phyloP scores from a whole-genome alignment of 2,888 invertebrate genomes.

The Homarus gammarus region DNA sequence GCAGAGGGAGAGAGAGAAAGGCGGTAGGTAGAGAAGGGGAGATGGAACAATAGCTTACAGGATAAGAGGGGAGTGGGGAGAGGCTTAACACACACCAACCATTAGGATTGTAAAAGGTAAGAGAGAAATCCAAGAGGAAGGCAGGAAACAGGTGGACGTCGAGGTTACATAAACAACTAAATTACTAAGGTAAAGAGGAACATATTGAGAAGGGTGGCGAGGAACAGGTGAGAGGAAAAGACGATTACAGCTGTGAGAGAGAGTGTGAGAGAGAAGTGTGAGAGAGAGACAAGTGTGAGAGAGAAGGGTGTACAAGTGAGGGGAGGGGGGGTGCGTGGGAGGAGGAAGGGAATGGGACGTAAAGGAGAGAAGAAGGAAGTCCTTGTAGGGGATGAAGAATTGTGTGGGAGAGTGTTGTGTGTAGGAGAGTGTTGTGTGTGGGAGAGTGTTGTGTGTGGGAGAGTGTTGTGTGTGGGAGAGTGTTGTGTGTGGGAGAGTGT shows the following conservation, averaged over 20 bases:
- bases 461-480: no score
- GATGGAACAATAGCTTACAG: background rate
- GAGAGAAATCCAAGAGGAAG: background rate
- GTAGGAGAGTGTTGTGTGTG: no score
- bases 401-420: no score
- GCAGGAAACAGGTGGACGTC: no score
- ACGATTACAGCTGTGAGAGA: background rate
- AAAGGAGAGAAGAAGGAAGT: no score
- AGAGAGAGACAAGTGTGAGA: background rate
- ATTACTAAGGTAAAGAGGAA: no score
- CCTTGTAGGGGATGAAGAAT: no score
- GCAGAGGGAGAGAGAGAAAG: background rate
- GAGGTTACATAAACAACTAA: no score
- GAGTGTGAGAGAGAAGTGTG: no score
- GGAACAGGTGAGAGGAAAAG: background rate
- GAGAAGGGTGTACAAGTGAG: background rate
- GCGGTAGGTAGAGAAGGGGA: background rate
- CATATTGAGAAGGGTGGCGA: background rate
- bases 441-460: no score
- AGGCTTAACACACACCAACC: background rate
- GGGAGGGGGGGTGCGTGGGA: background rate
- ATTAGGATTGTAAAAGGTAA: background rate
- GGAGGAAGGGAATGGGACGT: background rate
- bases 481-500: no score
- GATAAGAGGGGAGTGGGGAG: background rate